Conservation (phyloP, 1,140 invertebrate genomes). For the Drosophila cardini region DNA sequence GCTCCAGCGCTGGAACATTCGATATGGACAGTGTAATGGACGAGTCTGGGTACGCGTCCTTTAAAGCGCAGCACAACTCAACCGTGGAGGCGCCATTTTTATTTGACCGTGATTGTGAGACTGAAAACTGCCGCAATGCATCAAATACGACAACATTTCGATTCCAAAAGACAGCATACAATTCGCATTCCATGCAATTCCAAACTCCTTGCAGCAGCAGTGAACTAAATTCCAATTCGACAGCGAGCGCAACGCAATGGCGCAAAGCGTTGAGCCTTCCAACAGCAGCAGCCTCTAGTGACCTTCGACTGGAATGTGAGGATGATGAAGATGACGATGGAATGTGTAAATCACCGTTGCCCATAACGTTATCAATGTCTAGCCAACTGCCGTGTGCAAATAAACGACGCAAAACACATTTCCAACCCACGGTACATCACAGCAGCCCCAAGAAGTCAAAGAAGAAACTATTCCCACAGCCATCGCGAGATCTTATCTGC, state of each 20-base stretch:
- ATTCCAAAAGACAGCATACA: conserved; percentile 10
- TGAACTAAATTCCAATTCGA: conserved; percentile 7
- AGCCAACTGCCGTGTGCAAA: conserved; percentile 29
- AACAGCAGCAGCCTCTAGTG: neutral
- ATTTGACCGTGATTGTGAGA: conserved; percentile 51
- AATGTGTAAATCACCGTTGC: conserved; percentile 37
- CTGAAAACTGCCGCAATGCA: conserved; percentile 65
- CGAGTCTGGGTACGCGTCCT: conserved; percentile 74
- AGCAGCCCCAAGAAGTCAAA: conserved; percentile 71
- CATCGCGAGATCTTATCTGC: neutral
- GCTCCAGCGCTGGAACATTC: conserved; percentile 11
- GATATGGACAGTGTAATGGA: conserved; percentile 58
- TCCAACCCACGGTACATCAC: conserved; percentile 42
- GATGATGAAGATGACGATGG: conserved; percentile 1
- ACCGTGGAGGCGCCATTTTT: conserved; percentile 78
- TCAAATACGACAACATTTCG: conserved; percentile 40
- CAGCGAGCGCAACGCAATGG: conserved; percentile 10
- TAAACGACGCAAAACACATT: conserved; percentile 56
- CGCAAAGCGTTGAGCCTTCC: conserved; percentile 23
- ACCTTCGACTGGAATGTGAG: conserved; percentile 12
- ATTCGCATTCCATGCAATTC: conserved; percentile 30
- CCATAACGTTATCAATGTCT: conserved; percentile 9
- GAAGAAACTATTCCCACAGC: conserved; percentile 58
- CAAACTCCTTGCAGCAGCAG: conserved; percentile 49
- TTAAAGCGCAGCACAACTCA: conserved; percentile 63